Evolutionary conservation across 1,140 invertebrate genomes (phyloP), one percentile per base, ranked within the genome.

Genomic region (Lucilia sericata): DNA sequence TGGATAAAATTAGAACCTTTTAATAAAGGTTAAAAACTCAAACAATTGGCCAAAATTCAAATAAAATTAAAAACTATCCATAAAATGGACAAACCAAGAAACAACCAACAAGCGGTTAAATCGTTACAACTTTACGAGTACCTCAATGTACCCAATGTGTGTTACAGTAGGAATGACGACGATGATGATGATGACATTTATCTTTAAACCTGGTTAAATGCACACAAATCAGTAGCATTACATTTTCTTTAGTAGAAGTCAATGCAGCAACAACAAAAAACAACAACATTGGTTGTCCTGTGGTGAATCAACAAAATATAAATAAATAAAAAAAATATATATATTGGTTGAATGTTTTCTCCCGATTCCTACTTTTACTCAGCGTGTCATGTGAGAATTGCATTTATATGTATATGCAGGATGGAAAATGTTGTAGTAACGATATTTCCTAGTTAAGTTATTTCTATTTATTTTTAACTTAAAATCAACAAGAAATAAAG

Each of bases 141-240:
- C 42, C 0, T 42, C 5, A 5, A 42, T 55, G 51, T 55, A 55
- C 17, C 3, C 12, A 55, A 12, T 55, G 5, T 55, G 51, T n/a
- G 25, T 42, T 17, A 12, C 51, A 17, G 13, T n/a, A 55, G 12
- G 51, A 55, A 55, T 55, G 42, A 42, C 5, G 25, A 30, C 25
- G 5, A 55, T 55, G 42, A 42, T 42, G n/a, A n/a, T n/a, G 51
- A 55, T 55, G 51, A 55, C 51, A 55, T 55, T n/a, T 55, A 55
- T 55, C 51, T 55, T n/a, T 17, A 55, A 55, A 55, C 13, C 51
- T 55, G 51, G 51, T 55, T 12, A 55, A 55, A 55, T 17, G 17
- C 51, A 55, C 51, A 55, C 51, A 55, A 55, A 55, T 55, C 51
- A 17, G 51, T 55, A 55, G 51, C 51, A 55, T 55, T 55, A 55